Base-by-base conservation (phyloP, 1,140 invertebrate species). In the Berghia stephanieae region DNA sequence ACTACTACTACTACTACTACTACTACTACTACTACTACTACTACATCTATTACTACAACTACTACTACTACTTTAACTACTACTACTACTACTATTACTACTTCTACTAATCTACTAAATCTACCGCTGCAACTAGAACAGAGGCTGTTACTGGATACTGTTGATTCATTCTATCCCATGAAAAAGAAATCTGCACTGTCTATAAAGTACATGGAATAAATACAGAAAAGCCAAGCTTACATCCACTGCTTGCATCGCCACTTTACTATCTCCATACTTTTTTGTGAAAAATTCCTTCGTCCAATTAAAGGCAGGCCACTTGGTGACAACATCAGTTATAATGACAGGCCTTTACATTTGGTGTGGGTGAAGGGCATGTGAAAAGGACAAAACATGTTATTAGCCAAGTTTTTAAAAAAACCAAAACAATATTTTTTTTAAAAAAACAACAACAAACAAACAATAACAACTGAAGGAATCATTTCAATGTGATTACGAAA, bases 261-360 rank as follows among this genome's bases (percentile, higher is more conserved):
- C 78, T 57, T 75, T 80, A 16, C 81, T 79, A 27, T 83, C 71
- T 36, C 82, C 82, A 77, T 86, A 86, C 21, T 83, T 80, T 18
- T 82, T 40, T 2, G 66, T 5, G 36, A 87, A 84, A 63, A 83
- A 84, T 40, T 82, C 75, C 71, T 80, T 83, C 21, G 80, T 83
- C 86, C 87, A 88, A 5, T 81, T 78, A 63, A 78, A 80, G 0
- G 86, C 86, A 43, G 77, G 74, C 86, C 86, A 88, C 3, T 77
- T 78, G 13, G 77, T 77, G n/a, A 86, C 81, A 38, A 86, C 81
- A 80, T 87, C 86, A 16, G 81, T 86, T 0, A 87, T 46, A 31
- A 88, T 78, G 0, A 87, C 83, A 44, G 85, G 85, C 86, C 85
- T 87, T 66, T 13, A 13, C n/a, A n/a, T 49, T 49, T n/a, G 10